Evolutionary conservation across 92 coral and sea anemone species (phyloP), one percentile per base, ranked within the genome.

Genomic region (Phenganax subtilis): DNA sequence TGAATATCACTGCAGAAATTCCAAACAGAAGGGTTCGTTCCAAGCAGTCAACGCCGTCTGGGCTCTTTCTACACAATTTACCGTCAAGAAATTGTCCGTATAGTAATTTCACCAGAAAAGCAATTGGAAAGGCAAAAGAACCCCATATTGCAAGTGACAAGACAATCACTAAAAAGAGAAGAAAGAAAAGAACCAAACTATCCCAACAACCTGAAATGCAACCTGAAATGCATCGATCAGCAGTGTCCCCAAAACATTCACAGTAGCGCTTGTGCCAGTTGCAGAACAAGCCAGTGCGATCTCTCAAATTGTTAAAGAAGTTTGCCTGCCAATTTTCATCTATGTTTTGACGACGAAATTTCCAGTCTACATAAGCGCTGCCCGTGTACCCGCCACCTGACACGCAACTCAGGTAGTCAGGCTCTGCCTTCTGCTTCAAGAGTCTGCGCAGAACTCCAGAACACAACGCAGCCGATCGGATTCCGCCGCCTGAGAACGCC

Each of bases 311-410:
- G 51, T 86, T 84, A 66, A 86, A 88, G 81, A 88, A 86, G 10
- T 75, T 59, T 3, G 66, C 51, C 30, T 64, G 75, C 84, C 84
- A 81, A 7, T 82, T 60, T 16, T 66, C 81, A 27, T 20, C 66
- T 56, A 81, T 68, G 9, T 77, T 76, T 53, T 82, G 68, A 57
- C 76, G 68, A 8, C 89, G 81, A n/a, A 77, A 75, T 57, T 88
- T 88, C 91, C 91, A 88, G 75, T 88, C 89, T 51, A 88, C 84
- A 80, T 88, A 88, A 15, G 91, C 91, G 20, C 90, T 78, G 54
- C 87, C 90, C 68, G 91, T 87, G 80, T 88, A 88, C 71, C 91
- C 47, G 47, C 47, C 47, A 37, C 47, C 47, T 37, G 47, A 37
- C 47, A 37, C 47, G 47, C 47, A 37, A 37, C 47, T 37, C 47